These are phyloP conservation scores for Camptogramma bilineatum DNA, from an alignment of 2,888 invertebrate species.

Conservation along the genomic window DNA sequence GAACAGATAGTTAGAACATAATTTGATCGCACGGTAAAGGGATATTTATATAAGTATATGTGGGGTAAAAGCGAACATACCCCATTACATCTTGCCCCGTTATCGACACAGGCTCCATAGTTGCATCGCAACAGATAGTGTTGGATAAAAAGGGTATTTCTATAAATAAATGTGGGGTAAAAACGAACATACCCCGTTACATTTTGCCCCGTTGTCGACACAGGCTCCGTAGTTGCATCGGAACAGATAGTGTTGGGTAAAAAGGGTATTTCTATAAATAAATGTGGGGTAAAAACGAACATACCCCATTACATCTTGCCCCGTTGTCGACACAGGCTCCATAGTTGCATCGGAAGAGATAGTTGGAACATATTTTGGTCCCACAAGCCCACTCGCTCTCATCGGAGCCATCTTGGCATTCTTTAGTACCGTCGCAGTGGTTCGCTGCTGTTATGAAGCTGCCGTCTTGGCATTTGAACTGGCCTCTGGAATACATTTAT, in stretches of 20 bases:
- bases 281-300: background rate
- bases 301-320: slow-evolving; percentile 44
- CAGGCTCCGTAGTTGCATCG: slow-evolving; percentile 88
- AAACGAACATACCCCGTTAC: slow-evolving; percentile 20
- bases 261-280: background rate
- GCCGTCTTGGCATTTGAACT: slow-evolving; percentile 65
- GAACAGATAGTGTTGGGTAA: slow-evolving; percentile 75
- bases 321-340: slow-evolving; percentile 87
- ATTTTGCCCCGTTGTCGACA: slow-evolving; percentile 77
- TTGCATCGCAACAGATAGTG: too few relatives aligned
- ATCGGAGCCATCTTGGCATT: slow-evolving; percentile 72
- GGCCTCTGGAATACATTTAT: slow-evolving; percentile 61
- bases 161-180: background rate
- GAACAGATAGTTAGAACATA: too few relatives aligned
- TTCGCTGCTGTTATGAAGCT: slow-evolving; percentile 54
- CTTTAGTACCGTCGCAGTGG: slow-evolving; percentile 64
- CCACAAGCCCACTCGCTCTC: slow-evolving; percentile 68
- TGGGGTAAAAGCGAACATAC: too few relatives aligned
- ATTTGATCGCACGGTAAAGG: slow-evolving; percentile 62
- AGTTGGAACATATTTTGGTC: slow-evolving; percentile 72
- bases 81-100: too few relatives aligned
- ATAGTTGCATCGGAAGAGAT: slow-evolving; percentile 86
- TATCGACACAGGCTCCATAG: too few relatives aligned
- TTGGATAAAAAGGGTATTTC: too few relatives aligned
- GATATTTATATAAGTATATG: too few relatives aligned